These are phyloP conservation scores for Gallinago solitaria DNA, from an alignment of 2,797 vertebrate genomes.

Conservation along the genomic window DNA sequence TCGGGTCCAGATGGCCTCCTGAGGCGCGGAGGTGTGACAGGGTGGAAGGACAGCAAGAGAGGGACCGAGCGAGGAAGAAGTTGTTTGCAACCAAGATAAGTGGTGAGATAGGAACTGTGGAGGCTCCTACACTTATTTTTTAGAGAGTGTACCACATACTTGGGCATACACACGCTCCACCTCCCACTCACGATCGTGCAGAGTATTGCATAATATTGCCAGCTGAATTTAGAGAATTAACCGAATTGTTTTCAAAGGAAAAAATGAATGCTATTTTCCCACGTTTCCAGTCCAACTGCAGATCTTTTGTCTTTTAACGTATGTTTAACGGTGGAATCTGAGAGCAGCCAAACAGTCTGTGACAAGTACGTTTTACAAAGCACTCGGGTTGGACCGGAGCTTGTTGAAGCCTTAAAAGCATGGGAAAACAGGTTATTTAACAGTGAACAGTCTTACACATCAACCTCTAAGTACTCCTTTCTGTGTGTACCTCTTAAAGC, in stretches of 20 bases:
- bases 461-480: neutral
- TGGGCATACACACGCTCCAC: neutral
- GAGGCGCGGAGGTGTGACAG: rapidly evolving
- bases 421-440: neutral
- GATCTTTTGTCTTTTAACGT: neutral
- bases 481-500: neutral
- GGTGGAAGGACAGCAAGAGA: neutral
- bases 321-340: neutral
- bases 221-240: constrained; percentile 24
- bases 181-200: neutral
- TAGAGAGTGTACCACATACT: neutral
- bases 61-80: neutral
- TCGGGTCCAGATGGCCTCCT: neutral
- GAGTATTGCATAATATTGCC: constrained; percentile 1
- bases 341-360: neutral
- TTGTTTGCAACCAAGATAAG: neutral
- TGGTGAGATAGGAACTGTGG: neutral
- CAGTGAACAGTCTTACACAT: neutral
- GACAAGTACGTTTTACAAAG: neutral
- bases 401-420: neutral
- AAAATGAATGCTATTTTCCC: neutral
- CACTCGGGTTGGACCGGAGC: too few species aligned
- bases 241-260: neutral
- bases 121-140: constrained; percentile 5
- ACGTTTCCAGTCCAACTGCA: neutral